Evolutionary conservation across 2,797 vertebrate species (phyloP).

Genomic region (Pseudochirops cupreus): DNA sequence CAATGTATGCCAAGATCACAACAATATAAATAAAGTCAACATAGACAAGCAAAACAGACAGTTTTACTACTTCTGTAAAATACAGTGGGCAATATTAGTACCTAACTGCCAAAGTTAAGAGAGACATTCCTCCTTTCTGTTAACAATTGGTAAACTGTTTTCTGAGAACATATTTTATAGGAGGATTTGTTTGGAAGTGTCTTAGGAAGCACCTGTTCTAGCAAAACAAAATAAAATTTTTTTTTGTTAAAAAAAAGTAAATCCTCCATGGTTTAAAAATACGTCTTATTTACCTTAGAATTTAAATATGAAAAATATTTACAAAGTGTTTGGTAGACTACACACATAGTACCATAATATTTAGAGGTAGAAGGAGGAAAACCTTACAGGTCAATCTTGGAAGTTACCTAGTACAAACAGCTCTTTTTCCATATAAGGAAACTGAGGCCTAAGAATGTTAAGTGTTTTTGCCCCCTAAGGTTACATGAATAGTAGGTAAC

Average conservation of each 20-base stretch:
- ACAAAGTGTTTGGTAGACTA: background rate
- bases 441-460: background rate
- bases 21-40: background rate
- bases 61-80: background rate
- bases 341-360: background rate
- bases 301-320: background rate
- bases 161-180: constrained; percentile 1
- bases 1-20: background rate
- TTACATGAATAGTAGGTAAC: background rate
- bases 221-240: background rate
- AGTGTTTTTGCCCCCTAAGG: background rate
- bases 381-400: background rate
- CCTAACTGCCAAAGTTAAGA: background rate
- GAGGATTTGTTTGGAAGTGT: background rate
- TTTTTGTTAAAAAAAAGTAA: background rate
- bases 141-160: background rate
- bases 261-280: background rate
- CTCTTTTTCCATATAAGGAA: background rate
- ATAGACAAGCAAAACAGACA: background rate
- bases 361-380: background rate
- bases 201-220: background rate
- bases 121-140: background rate
- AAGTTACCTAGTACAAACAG: background rate
- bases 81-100: background rate
- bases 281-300: background rate